Evolutionary conservation across 2,113 vertebrate genomes (phyloP).

Genomic region (Callaeas wilsoni): DNA sequence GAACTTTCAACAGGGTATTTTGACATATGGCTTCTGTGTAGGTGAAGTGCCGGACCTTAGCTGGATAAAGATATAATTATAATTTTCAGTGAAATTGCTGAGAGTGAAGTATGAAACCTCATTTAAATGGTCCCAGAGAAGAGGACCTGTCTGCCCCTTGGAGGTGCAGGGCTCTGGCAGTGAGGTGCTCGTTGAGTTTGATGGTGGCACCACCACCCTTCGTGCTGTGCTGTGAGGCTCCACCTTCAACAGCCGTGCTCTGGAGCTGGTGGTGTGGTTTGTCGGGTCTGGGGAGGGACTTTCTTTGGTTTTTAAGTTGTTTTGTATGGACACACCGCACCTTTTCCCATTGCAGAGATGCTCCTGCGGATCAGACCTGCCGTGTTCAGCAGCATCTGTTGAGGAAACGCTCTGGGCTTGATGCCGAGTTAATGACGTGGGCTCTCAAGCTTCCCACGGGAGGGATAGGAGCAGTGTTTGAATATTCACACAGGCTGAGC

Average conservation of each 20-base stretch:
- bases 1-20: neutral
- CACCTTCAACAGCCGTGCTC: neutral
- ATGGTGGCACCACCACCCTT: neutral
- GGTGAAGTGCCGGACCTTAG: neutral
- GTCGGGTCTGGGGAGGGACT: neutral
- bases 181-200: neutral
- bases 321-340: neutral
- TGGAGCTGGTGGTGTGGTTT: neutral
- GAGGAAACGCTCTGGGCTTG: neutral
- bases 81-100: neutral
- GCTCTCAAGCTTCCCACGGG: neutral
- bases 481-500: neutral
- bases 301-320: neutral
- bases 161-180: neutral
- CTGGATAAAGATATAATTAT: neutral
- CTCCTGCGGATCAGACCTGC: neutral
- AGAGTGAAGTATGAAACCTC: neutral
- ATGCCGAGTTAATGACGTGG: neutral
- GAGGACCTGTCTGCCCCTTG: neutral
- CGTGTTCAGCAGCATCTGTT: accelerated
- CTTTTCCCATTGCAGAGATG: neutral
- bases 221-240: neutral
- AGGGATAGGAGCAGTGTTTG: neutral
- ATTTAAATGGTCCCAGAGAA: neutral
- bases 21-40: neutral